These are phyloP conservation scores for Platorchestia sp. DNA, from an alignment of 1,140 invertebrate genomes.

Conservation along the genomic window DNA sequence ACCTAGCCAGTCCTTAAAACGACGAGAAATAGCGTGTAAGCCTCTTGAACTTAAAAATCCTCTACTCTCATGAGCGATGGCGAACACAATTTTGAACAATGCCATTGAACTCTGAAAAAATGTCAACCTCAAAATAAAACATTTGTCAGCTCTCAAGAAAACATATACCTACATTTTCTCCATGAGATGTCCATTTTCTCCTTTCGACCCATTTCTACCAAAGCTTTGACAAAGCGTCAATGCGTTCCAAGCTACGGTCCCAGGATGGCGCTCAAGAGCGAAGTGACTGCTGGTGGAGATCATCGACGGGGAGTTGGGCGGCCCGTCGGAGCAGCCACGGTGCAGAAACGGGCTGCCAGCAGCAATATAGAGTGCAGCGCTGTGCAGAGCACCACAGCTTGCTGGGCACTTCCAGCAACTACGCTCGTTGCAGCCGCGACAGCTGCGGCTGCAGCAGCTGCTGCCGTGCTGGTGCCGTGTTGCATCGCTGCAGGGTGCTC, in stretches of 20 bases:
- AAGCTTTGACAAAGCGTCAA: too few relatives aligned
- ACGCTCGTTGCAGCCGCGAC: background rate
- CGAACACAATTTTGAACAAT: background rate
- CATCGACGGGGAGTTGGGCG: background rate
- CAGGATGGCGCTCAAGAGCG: background rate
- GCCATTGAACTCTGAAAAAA: background rate
- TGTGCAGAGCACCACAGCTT: background rate
- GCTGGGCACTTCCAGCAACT: background rate
- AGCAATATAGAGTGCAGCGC: background rate
- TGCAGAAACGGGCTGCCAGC: background rate
- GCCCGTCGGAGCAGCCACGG: too few relatives aligned
- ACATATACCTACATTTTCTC: background rate
- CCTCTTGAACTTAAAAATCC: background rate
- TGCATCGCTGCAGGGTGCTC: conserved; percentile 54
- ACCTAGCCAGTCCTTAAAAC: background rate
- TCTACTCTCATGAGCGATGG: background rate
- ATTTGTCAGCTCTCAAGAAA: too few relatives aligned
- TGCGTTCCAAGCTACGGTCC: background rate
- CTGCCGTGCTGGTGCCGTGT: conserved; percentile 22
- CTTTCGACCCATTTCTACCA: background rate
- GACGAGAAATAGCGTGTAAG: background rate
- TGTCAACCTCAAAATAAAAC: background rate
- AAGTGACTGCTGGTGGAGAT: background rate
- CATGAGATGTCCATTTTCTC: background rate
- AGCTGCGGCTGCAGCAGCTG: conserved; percentile 17